A percentile compares a stretch with the other conserved stretches of the same genome.
Evolutionary conservation across 2,113 vertebrate genomes (phyloP).

Genomic region (Verasper variegatus): DNA sequence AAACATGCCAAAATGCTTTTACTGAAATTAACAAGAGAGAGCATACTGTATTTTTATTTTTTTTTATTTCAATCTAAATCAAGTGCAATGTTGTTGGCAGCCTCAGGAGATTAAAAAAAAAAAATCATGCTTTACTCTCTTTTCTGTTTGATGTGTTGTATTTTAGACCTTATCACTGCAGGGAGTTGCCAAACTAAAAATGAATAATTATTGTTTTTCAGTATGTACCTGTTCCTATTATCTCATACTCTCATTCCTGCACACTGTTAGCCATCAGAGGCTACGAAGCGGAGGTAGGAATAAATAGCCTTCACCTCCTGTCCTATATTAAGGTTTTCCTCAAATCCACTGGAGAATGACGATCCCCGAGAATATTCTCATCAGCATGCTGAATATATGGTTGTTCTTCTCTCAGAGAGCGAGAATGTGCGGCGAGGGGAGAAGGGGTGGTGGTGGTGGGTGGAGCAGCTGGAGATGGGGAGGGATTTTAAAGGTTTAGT

Average conservation of each 20-base stretch:
- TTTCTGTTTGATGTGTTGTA: constrained; percentile 46
- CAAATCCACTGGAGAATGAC: constrained; percentile 52
- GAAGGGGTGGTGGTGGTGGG: not conserved
- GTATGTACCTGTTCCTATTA: constrained; percentile 25
- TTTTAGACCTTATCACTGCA: constrained; percentile 46
- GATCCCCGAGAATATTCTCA: constrained; percentile 46
- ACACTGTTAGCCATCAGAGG: constrained; percentile 29
- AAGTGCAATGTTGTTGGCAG: constrained; percentile 22
- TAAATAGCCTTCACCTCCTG: constrained; percentile 52
- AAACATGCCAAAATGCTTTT: constrained; percentile 27
- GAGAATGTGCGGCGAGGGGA: not conserved
- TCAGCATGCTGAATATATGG: constrained; percentile 59
- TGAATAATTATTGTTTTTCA: constrained; percentile 42
- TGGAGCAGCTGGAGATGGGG: not conserved
- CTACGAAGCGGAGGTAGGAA: constrained; percentile 32
- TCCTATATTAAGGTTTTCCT: constrained; percentile 59
- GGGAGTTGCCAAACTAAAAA: constrained; percentile 45
- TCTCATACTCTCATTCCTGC: not conserved
- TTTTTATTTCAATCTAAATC: constrained; percentile 31
- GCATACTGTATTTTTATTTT: not conserved
- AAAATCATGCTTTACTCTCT: constrained; percentile 28
- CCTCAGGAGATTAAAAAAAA: constrained; percentile 24
- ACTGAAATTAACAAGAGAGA: constrained; percentile 38
- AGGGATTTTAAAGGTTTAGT: no score
- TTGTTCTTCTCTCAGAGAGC: constrained; percentile 50